Base-by-base conservation (phyloP, 2,113 vertebrate species). In the Syngnathus typhle region DNA sequence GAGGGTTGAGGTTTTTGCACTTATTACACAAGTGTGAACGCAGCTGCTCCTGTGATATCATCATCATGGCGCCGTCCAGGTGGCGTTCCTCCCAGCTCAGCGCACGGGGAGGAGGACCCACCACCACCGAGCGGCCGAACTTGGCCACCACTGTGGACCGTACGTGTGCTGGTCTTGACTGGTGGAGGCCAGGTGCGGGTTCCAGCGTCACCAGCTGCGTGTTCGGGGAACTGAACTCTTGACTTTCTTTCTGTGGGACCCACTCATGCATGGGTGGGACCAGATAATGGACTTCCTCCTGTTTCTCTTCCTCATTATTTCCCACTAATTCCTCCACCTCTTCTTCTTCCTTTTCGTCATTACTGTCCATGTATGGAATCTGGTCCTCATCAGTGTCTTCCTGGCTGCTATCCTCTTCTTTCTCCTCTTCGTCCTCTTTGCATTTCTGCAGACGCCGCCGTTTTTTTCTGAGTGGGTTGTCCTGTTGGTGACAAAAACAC, bases 241-340 rank as follows among this genome's bases (percentile, higher is more conserved):
- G 54, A 56, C 0, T 32, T 1, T 36, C 10, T 18, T 23, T 63
- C 60, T 1, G 11, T 76, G 95, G 94, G 5, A 93, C 56, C 95
- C 95, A 98, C 36, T 91, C 52, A 58, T 92, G 77, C 1, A 96
- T 77, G 44, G 82, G 80, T 58, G 55, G 55, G 0, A 92, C 91
- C 16, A 92, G 32, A 0, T 0, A 0, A 3, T 69, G 69, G 9
- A 52, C 41, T 38, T 67, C 7, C 32, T 69, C 7, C 46, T 27
- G 55, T 27, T 7, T 56, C 47, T 70, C 38, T 36, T 43, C 41
- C 23, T 62, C 21, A 19, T 3, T 32, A 15, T 69, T 6, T 10
- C 49, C 19, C 1, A 19, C 1, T 18, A 69, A n/a, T n/a, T 52
- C 49, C 6, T 73, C 6, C 27, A 44, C 39, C 61, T 41, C 13